Percentiles rank a stretch among this genome's conserved stretches.
These are phyloP conservation scores for Rhodeus uyekii DNA, from an alignment of 2,797 vertebrate genomes.

Conservation along the genomic window DNA sequence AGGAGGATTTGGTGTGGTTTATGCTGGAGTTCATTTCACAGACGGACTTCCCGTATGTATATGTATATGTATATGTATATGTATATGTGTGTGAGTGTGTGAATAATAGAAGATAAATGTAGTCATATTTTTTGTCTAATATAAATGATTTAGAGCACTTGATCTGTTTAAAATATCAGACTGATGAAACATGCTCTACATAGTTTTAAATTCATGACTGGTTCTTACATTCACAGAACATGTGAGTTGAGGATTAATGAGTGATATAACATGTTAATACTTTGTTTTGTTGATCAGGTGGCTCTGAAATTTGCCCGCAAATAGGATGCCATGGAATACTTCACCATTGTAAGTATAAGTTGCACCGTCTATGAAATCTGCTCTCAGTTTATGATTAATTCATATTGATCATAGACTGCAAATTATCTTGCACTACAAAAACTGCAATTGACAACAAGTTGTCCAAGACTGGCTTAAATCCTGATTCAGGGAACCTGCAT, in stretches of 20 bases:
- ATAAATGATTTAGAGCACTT: not conserved
- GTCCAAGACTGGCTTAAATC: not conserved
- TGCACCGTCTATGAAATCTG: not conserved
- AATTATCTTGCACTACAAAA: not conserved
- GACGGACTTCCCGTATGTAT: not conserved
- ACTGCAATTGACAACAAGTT: not conserved
- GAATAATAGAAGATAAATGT: too few species aligned
- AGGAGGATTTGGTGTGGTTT: not conserved
- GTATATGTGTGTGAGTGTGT: not conserved
- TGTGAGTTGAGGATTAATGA: not conserved
- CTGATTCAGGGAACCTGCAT: not conserved
- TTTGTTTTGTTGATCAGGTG: slow-evolving; percentile 57
- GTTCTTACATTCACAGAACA: not conserved
- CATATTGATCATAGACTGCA: not conserved
- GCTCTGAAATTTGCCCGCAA: not conserved
- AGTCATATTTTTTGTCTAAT: not conserved
- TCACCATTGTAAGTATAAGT: not conserved
- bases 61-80: too few species aligned
- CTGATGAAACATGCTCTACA: not conserved
- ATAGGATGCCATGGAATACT: not conserved
- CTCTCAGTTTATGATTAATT: not conserved
- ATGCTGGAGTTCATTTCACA: too few species aligned
- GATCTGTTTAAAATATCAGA: not conserved
- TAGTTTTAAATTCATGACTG: not conserved
- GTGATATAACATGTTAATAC: not conserved